Base-by-base conservation (phyloP, 2,797 vertebrate species). In the Sebastes nivosus region DNA sequence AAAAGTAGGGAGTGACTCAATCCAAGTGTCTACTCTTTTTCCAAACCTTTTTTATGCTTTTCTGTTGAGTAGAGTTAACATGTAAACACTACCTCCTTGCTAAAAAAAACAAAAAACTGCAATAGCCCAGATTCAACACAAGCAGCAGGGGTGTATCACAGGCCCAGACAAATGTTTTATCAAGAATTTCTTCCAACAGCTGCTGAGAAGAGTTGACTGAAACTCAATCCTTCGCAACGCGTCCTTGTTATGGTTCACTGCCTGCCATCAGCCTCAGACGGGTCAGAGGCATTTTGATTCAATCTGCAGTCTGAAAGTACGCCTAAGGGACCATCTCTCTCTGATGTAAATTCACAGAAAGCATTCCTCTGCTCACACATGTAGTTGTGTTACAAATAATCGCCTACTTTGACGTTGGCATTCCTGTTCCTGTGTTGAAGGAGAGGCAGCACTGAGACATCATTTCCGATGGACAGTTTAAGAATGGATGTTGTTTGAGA, bases 241-340 rank as follows among this genome's bases (percentile, higher is more conserved):
- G 11, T 76, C 22, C 10, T n/a, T 42, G 72, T 69, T 68, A 7
- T 6, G 46, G 80, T 73, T 38, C 60, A 2, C 65, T 13, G 54
- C n/a, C 58, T 10, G 66, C 27, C 25, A 6, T 25, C 61, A 20
- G 65, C 9, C 16, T 24, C 67, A 71, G 30, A 60, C 46, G 13
- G 60, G 73, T 81, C 67, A 69, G 75, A 73, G 72, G 74, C 18
- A 2, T 30, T 79, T 8, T 59, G 71, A 80, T 80, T 90, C 59
- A 81, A 82, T 84, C 55, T 91, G 64, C 74, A 52, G 69, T 14
- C 63, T 69, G 42, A 68, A 20, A 77, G 55, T 6, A 16, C 3
- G 16, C 79, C 65, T 67, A 30, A 0, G 84, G 72, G 80, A 86
- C 38, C 52, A 54, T 58, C 58, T 58, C 29, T 30, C 61, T 65